Evolutionary conservation across 1,140 invertebrate genomes (phyloP), one percentile per base, ranked within the genome.

Genomic region (Halyomorpha halys): DNA sequence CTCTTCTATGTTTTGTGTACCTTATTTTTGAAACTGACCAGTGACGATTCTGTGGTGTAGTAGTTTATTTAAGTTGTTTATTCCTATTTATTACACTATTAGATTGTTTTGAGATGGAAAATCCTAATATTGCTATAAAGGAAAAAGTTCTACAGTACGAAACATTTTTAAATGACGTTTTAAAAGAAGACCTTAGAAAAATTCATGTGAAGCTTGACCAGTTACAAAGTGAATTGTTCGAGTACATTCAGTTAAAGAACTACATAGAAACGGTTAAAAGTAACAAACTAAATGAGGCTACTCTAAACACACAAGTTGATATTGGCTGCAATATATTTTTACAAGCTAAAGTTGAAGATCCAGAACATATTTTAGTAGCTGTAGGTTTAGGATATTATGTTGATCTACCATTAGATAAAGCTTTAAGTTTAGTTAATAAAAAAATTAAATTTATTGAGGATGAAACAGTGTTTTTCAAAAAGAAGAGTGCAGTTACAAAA

Each of bases 281-380:
- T 23, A 76, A 80, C 65, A 72, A 75, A 3, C 68, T 78, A 2
- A 71, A 79, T 54, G 72, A 76, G 6, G 74, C 77, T 56, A 84
- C 83, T 15, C 82, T 89, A 44, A 90, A 90, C 72, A 87, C 87
- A 0, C 83, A 90, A 78, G 77, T 91, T 21, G 86, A 91, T 71
- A 70, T 90, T 34, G 88, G 89, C 19, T 85, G 85, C 68, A 87
- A 86, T 73, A 83, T 87, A 56, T 88, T 85, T 69, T 80, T 88
- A 71, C 81, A 88, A 73, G 86, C 85, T 45, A 78, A 81, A 67
- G 83, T 89, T 0, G 74, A 80, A 16, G 80, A 91, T 73, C 78
- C 84, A 60, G 82, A 83, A 0, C 80, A 73, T 27, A 82, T 92
- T 59, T 74, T 86, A 51, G 76, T 92, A n/a, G 80, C 86, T 70